Evolutionary conservation across 2,113 vertebrate genomes (phyloP), one percentile per base, ranked within the genome.

Genomic region (Nematolebias whitei): DNA sequence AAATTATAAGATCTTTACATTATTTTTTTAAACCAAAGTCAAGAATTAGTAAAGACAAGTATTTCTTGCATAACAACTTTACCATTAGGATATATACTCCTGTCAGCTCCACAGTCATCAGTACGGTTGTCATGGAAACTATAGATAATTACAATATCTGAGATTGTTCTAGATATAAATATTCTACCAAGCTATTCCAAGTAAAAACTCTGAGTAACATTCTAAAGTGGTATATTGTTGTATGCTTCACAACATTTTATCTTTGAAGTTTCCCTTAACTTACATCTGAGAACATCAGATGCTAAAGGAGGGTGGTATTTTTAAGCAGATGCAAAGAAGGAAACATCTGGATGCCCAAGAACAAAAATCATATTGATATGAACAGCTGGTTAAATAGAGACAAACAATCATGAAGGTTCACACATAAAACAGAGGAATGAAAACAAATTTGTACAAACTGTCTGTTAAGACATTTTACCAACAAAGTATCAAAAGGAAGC

Each of bases 251-350:
- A 13, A 40, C 12, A 18, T 57, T 8, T 11, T 41, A 40, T 45
- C 15, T 18, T n/a, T 45, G 23, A 13, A 53, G 39, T 20, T 53
- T 43, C 5, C 22, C 56, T 57, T 67, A 76, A 82, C 72, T 70
- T 67, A 62, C 81, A 86, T 83, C 82, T 22, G 12, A 54, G 54
- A 60, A 76, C 71, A 77, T 35, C 47, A 61, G 63, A 57, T 14
- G 6, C 65, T 74, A 70, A 83, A 78, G 19, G 12, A 9, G 15
- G 29, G 41, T 44, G 65, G 66, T 48, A 68, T 13, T 71, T 49
- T 50, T 26, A 41, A 29, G 49, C 48, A 16, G n/a, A 55, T 55
- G 40, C 68, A 38, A 3, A 61, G 20, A 35, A 48, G 39, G 41
- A 64, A 72, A 58, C 76, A 83, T 71, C 41, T 76, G 78, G 68